These are phyloP conservation scores for Piscicola geometra DNA, from an alignment of 2,888 invertebrate species.

Conservation along the genomic window DNA sequence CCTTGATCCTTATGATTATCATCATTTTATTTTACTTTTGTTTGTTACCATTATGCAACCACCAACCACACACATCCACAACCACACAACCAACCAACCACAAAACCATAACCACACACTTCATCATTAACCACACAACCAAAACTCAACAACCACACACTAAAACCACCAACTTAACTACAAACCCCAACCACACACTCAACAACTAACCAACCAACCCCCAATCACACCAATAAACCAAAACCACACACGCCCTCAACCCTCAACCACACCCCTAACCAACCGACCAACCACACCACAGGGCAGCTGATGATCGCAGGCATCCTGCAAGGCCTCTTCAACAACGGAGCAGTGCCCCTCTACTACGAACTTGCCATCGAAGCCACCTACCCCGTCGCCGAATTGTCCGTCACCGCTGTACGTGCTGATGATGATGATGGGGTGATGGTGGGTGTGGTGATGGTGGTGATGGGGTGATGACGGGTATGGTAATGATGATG, in stretches of 20 bases:
- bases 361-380: constrained; percentile 44
- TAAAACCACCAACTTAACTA: too few relatives aligned
- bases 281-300: constrained; percentile 9
- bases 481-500: too few relatives aligned
- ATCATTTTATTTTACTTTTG: too few relatives aligned
- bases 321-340: constrained; percentile 39
- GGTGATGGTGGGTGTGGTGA: too few relatives aligned
- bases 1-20: too few relatives aligned
- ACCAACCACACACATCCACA: background rate
- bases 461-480: too few relatives aligned
- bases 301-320: constrained; percentile 37
- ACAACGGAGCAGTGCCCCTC: constrained; percentile 42
- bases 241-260: too few relatives aligned
- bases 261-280: too few relatives aligned
- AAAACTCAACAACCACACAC: too few relatives aligned
- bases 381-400: constrained; percentile 42
- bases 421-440: background rate
- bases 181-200: too few relatives aligned
- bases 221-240: background rate
- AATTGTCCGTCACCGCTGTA: constrained; percentile 39
- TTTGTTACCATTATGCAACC: too few relatives aligned
- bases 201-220: background rate
- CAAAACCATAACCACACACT: background rate
- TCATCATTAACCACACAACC: too few relatives aligned
- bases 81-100: background rate